phyloP scores from a whole-genome alignment of 2,797 vertebrate species.

The Chelmon rostratus region DNA sequence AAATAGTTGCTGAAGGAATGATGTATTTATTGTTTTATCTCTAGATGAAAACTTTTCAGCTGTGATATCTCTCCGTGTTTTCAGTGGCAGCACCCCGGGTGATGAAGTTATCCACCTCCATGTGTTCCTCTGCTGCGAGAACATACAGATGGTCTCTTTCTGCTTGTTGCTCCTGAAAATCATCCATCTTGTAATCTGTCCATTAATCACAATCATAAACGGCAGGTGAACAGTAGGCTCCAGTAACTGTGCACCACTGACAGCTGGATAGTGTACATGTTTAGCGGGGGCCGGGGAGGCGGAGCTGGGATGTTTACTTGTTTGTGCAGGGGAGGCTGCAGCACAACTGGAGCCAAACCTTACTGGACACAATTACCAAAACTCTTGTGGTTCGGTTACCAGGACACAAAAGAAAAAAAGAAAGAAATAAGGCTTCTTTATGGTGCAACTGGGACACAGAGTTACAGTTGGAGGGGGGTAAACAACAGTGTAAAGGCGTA shows the following conservation, averaged over 20 bases:
- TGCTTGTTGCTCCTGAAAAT: conserved; percentile 71
- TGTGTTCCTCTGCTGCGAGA: conserved; percentile 20
- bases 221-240: conserved; percentile 73
- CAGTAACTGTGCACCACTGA: conserved; percentile 54
- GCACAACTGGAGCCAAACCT: conserved; percentile 44
- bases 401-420: conserved; percentile 6
- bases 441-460: conserved; percentile 32
- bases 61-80: conserved; percentile 19
- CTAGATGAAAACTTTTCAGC: conserved; percentile 17
- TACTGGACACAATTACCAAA: conserved; percentile 40
- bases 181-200: conserved; percentile 64
- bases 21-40: background rate
- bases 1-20: no score
- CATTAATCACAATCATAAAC: conserved; percentile 76
- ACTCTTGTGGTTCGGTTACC: conserved; percentile 18
- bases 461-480: conserved; percentile 22
- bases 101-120: conserved; percentile 64
- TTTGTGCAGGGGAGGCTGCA: conserved; percentile 38
- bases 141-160: conserved; percentile 75
- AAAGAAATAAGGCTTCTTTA: background rate
- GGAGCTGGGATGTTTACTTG: conserved; percentile 48
- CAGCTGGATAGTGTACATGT: conserved; percentile 68
- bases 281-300: conserved; percentile 4
- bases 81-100: conserved; percentile 8
- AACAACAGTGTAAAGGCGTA: conserved; percentile 37